Evolutionary conservation across 2,888 invertebrate species (phyloP), one percentile per base, ranked within the genome.

Genomic region (Leptopilina drosophilae): DNA sequence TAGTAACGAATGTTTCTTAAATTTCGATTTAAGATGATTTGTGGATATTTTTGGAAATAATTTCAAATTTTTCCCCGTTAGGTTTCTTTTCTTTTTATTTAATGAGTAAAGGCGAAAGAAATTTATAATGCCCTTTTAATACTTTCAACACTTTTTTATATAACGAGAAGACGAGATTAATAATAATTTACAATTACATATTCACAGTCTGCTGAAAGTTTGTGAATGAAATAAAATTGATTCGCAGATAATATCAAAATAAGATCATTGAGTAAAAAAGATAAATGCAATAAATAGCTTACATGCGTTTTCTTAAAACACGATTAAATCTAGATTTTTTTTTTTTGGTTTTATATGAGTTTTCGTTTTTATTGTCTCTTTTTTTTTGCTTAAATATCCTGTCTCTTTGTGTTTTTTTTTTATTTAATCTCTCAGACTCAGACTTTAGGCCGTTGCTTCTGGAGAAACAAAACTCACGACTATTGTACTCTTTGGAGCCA

Each of bases 381-480:
- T 62, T 15, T 15, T 59, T 59, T 15, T 20, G 20, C 15, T 59
- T 33, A 33, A 33, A 15, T 62, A 59, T 59, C 15, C 20, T 62
- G 62, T 62, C 20, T 62, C 9, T 62, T 62, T 62, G 6, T 59
- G 49, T 49, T 11, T 49, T 1, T 9, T 9, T 65, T 67, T 67
- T 77, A 65, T 15, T 14, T 49, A 11, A 11, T 49, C 12, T 49
- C 12, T 59, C 15, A n/a, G 59, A 62, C 62, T 62, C 20, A 20
- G 20, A 20, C 20, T 20, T 20, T 62, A 62, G 9, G 62, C 62
- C 62, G 62, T 62, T 20, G 66, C 46, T 79, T 91, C 92, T 20
- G 96, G 95, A 62, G 62, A 9, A 56, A 95, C 95, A 90, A 95
- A 96, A 20, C 95, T 95, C 76, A 96, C 92, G 64, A 96, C 93